phyloP scores from a whole-genome alignment of 2,113 vertebrate species.

The Mystacornis crossleyi region DNA sequence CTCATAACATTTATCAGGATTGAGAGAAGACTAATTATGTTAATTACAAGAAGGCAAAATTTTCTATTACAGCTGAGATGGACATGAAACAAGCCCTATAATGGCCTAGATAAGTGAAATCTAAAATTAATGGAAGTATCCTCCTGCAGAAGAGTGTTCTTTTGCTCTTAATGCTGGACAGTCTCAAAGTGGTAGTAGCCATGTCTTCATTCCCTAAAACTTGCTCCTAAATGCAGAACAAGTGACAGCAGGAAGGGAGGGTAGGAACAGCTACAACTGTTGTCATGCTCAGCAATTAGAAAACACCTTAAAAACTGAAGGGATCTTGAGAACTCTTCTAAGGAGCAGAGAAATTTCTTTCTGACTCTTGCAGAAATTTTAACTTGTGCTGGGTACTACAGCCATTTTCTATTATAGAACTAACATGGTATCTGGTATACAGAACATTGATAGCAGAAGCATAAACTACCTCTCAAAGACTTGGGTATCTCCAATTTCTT shows the following conservation, averaged over 20 bases:
- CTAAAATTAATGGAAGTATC: not conserved
- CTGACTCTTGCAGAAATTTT: not conserved
- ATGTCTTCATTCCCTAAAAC: not conserved
- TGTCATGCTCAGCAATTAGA: not conserved
- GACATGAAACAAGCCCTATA: not conserved
- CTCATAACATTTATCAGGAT: not conserved
- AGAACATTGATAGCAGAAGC: not conserved
- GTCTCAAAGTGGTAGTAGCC: not conserved
- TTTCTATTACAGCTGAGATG: not conserved
- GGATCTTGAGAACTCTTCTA: not conserved
- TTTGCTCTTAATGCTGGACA: not conserved
- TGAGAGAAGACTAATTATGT: not conserved
- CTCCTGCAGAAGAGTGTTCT: not conserved
- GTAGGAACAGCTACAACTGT: not conserved
- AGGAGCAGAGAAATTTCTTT: not conserved
- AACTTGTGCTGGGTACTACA: not conserved
- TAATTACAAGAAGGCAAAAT: not conserved
- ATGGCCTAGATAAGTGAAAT: not conserved
- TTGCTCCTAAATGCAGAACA: not conserved
- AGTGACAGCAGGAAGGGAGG: not conserved
- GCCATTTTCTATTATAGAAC: not conserved
- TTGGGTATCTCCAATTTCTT: not conserved
- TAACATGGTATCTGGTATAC: not conserved
- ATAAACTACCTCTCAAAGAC: not conserved
- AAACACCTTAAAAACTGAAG: not conserved